Base-by-base conservation (phyloP, 2,888 invertebrate genomes). In the Cabera pusaria region DNA sequence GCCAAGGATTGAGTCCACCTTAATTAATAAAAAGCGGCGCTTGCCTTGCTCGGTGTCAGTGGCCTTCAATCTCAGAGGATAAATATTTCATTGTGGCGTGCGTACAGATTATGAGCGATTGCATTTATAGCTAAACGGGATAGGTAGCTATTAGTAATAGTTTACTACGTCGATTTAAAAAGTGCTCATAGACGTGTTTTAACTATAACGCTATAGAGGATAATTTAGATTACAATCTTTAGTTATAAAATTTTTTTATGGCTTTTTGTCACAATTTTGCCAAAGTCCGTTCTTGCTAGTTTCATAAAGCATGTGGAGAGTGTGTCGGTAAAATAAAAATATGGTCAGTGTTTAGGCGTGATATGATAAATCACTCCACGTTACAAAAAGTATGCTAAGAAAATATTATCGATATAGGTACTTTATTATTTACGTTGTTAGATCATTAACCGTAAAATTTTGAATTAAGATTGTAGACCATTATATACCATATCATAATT, bases 21-120 rank as follows among this genome's bases (percentile, higher is more conserved):
- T 84, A 81, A 83, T 86, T 83, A 84, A 75, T 76, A 76, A 77
- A 78, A 80, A 71, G 59, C 57, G 77, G 76, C 77, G 76, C 74
- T 64, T 69, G 47, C 49, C 54, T n/a, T n/a, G n/a, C n/a, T n/a
- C n/a, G 56, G 72, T 80, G 85, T 86, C 82, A 84, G 77, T 84
- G 84, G 77, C 83, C 84, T 75, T 52, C 52, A 44, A 59, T 57
- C 51, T 52, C 41, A 51, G 49, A 55, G 57, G 56, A 58, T 57
- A 61, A 54, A 59, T 52, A 58, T 56, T 48, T 55, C 52, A 63
- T 56, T 54, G 49, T 35, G 40, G 32, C 40, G n/a, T n/a, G n/a
- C n/a, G 29, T 23, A 7, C 18, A 44, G 41, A 44, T 44, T 40
- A 47, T 48, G 47, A 47, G 19, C 37, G 35, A 49, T 47, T 52